Base-by-base conservation (phyloP, 2,797 vertebrate genomes). In the Acanthornis magna region DNA sequence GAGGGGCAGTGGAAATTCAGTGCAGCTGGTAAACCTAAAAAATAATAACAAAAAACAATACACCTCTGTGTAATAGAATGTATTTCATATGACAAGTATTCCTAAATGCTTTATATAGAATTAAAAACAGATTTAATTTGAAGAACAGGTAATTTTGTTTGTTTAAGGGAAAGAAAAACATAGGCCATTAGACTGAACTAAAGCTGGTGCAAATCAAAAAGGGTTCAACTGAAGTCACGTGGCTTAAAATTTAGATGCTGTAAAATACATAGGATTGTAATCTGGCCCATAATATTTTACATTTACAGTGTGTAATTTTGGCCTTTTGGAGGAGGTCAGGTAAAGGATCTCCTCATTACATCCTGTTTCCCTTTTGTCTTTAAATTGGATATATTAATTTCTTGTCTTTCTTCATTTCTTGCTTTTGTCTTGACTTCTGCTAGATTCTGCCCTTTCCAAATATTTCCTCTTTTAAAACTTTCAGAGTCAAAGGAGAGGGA, bases 131-230 rank as follows among this genome's bases (percentile, higher is more conserved):
- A 92, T 94, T 96, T 92, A 88, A 96, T 91, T 78, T 94, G 65
- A 88, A 94, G 73, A 92, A 88, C 93, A 97, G 95, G 93, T 97
- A 95, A 96, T 95, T 92, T 91, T 96, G 83, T 94, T 96, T 96
- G 57, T 91, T 89, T 94, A 93, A 97, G 47, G 60, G 48, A 70
- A 92, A 79, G 38, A 50, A 90, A 96, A 92, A 84, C 77, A 90
- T 40, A 71, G 34, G 77, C 77, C 25, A 12, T 76, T 79, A 92
- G 77, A n/a, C 43, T 85, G 83, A 65, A 67, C 77, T 91, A 78
- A 96, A 88, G 75, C 82, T 77, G 74, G 74, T 93, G 79, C 89
- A 88, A 95, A 94, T 95, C 63, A 96, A 79, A 83, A 62, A 36
- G 3, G 2, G 23, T 87, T 96, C 77, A 54, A 71, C 32, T 75